Conservation (phyloP, 2,888 invertebrate species). For the Trichopoda pennipes region DNA sequence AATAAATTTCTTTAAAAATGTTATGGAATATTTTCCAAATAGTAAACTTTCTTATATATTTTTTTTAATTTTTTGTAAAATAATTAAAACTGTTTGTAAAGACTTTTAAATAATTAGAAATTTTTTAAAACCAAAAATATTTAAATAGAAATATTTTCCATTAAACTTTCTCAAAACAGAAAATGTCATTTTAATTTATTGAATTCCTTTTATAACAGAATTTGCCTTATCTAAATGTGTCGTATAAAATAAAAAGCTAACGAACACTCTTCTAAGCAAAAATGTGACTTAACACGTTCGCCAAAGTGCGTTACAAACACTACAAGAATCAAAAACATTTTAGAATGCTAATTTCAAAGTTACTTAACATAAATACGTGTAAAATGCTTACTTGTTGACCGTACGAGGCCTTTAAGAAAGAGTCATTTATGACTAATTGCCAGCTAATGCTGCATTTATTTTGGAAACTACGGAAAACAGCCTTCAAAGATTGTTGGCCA, state of each 20-base stretch:
- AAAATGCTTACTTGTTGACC: slow-evolving; percentile 33
- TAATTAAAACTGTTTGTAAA: too few relatives aligned
- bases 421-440: slow-evolving; percentile 70
- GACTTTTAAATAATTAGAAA: too few relatives aligned
- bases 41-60: too few relatives aligned
- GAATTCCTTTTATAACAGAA: neutral
- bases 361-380: slow-evolving; percentile 17
- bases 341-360: slow-evolving; percentile 41
- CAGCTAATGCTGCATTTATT: slow-evolving; percentile 67
- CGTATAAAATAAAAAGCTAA: slow-evolving; percentile 45
- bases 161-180: neutral
- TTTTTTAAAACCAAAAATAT: too few relatives aligned
- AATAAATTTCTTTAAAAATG: too few relatives aligned
- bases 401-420: slow-evolving; percentile 28
- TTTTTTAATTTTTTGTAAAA: too few relatives aligned
- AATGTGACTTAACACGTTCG: slow-evolving; percentile 43
- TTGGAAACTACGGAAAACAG: slow-evolving; percentile 10
- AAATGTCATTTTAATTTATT: neutral
- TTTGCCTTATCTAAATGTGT: slow-evolving; percentile 52
- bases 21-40: too few relatives aligned
- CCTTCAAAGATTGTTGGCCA: slow-evolving; percentile 24
- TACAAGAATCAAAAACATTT: slow-evolving; percentile 35
- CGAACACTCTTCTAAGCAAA: slow-evolving; percentile 35
- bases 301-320: slow-evolving; percentile 47
- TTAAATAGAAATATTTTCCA: too few relatives aligned